phyloP scores from a whole-genome alignment of 1,140 invertebrate species.

The Panonychus citri region DNA sequence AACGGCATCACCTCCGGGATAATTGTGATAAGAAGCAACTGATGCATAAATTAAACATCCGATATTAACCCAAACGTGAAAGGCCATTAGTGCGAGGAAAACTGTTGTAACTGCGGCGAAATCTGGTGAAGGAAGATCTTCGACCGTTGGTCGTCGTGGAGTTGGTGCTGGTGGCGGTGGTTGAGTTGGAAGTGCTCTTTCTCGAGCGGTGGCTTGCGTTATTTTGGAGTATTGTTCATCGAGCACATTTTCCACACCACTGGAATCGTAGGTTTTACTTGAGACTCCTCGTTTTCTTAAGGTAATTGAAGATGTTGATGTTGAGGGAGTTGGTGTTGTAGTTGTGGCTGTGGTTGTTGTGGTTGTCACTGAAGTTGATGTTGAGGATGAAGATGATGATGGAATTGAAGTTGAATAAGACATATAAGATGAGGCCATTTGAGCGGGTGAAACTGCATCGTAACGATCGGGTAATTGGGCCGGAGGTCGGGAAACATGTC shows the following conservation, averaged over 20 bases:
- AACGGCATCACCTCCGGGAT: conserved; percentile 10
- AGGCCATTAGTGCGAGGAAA: background rate
- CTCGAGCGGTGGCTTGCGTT: background rate
- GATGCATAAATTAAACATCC: background rate
- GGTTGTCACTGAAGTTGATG: too few species aligned
- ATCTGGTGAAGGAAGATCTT: background rate
- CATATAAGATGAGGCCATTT: too few species aligned
- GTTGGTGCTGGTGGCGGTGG: background rate
- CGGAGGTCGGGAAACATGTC: background rate
- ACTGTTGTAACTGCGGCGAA: background rate
- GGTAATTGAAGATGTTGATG: background rate
- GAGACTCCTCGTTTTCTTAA: background rate
- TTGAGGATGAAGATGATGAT: too few species aligned
- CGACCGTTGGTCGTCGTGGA: background rate
- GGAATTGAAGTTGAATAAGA: too few species aligned
- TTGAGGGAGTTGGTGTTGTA: too few species aligned
- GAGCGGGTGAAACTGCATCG: background rate
- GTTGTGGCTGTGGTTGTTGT: background rate
- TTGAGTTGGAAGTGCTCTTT: background rate
- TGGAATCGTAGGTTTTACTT: background rate
- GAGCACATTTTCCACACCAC: background rate
- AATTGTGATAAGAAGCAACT: conserved; percentile 6
- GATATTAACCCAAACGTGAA: conserved; percentile 5
- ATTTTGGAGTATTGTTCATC: conserved; percentile 3
- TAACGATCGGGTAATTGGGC: background rate